Percentiles rank a stretch among this genome's conserved stretches.
Evolutionary conservation across 2,888 invertebrate species (phyloP).

Genomic region (Drosophila infuscata): DNA sequence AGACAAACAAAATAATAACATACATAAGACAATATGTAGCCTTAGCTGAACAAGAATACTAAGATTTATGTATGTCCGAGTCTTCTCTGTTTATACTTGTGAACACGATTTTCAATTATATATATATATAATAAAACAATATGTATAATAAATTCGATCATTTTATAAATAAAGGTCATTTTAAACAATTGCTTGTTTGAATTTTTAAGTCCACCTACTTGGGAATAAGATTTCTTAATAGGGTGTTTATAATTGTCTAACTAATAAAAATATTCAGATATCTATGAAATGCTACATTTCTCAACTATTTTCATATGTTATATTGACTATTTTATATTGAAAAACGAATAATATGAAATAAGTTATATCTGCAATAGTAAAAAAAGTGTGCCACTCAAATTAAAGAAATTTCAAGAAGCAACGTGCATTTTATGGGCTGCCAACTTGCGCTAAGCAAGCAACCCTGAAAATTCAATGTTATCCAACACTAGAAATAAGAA

Average conservation of each 20-base stretch:
- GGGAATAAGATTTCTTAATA: not conserved
- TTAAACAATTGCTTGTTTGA: slow-evolving; percentile 10
- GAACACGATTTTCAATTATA: slow-evolving; percentile 32
- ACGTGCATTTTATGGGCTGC: slow-evolving; percentile 32
- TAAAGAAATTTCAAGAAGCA: slow-evolving; percentile 1
- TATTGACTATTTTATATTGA: not conserved
- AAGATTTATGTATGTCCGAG: slow-evolving; percentile 38
- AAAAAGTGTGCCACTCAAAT: not conserved
- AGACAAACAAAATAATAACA: slow-evolving; percentile 18
- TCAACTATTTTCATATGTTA: not conserved
- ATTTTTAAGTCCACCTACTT: not conserved
- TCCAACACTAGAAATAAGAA: slow-evolving; percentile 28
- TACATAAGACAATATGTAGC: slow-evolving; percentile 44
- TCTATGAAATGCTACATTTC: not conserved
- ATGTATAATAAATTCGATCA: slow-evolving; percentile 38
- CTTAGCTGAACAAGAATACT: slow-evolving; percentile 32
- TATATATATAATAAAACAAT: not conserved
- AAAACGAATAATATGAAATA: too few species aligned
- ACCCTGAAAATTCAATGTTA: slow-evolving; percentile 10
- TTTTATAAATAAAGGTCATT: slow-evolving; percentile 55
- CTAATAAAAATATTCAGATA: not conserved
- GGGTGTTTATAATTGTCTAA: not conserved
- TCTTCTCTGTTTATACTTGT: slow-evolving; percentile 37
- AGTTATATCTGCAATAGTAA: not conserved
- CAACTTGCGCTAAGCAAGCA: slow-evolving; percentile 26